Conservation (phyloP, 2,113 vertebrate species). For the Psophia crepitans region DNA sequence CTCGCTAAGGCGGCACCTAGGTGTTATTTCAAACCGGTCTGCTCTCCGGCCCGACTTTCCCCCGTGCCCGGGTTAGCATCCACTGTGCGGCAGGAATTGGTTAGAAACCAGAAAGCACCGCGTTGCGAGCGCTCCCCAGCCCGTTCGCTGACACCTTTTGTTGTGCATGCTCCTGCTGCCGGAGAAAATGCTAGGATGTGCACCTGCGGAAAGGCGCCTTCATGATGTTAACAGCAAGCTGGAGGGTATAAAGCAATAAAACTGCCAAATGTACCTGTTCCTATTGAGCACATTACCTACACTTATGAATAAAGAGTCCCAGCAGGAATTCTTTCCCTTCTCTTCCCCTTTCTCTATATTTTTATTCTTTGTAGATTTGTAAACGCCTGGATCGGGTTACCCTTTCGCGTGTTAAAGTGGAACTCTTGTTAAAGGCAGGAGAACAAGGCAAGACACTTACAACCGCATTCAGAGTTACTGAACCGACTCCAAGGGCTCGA, state of each 20-base stretch:
- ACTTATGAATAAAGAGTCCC: constrained; percentile 29
- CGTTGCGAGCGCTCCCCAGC: neutral
- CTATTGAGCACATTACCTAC: constrained; percentile 26
- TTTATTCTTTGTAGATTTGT: constrained; percentile 77
- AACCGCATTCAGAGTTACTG: constrained; percentile 82
- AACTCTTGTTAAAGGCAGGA: constrained; percentile 71
- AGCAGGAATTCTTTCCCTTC: constrained; percentile 18
- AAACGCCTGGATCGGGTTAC: constrained; percentile 85
- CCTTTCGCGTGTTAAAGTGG: constrained; percentile 79
- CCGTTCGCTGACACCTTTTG: neutral
- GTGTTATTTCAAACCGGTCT: neutral
- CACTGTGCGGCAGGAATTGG: neutral
- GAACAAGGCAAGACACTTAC: constrained; percentile 67
- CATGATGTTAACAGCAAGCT: constrained; percentile 65
- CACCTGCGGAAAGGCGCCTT: constrained; percentile 67
- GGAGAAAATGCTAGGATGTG: constrained; percentile 18
- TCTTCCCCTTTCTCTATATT: constrained; percentile 47
- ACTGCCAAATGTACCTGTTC: constrained; percentile 68
- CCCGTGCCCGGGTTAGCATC: neutral
- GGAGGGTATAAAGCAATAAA: constrained; percentile 72
- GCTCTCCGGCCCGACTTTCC: neutral
- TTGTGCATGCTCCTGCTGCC: neutral
- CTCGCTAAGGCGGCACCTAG: neutral
- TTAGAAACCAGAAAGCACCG: neutral
- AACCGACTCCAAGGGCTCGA: constrained; percentile 66